Base-by-base conservation (phyloP, 2,888 invertebrate species). In the Sminthurides aquaticus region DNA sequence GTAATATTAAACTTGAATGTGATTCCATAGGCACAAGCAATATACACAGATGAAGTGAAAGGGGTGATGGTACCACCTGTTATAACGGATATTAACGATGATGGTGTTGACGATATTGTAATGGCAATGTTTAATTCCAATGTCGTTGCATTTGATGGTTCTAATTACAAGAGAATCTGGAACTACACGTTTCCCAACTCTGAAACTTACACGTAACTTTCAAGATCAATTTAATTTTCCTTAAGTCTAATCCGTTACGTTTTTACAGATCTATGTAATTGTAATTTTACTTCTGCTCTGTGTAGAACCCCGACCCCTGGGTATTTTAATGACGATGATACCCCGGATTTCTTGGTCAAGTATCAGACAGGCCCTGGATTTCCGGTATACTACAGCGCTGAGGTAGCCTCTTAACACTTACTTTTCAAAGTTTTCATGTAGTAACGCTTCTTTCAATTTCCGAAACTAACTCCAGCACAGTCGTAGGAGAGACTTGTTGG, bases 331-430 rank as follows among this genome's bases (percentile, higher is more conserved):
- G 84, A 85, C 71, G 90, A 90, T 75, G 82, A 86, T 71, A 78
- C 87, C 3, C 88, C 89, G 0, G 91, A 91, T 78, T 88, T 91
- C 76, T 82, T 90, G 79, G 82, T 91, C 1, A 87, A 88, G 73
- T 88, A 83, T 75, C 82, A 84, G 64, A 78, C 84, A 43, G 88
- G 88, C 0, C 85, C 86, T 0, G 87, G 86, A 11, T 88, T 85
- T 78, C 87, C 88, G 0, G 80, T 86, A 0, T 88, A 88, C 77
- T 88, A 87, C 76, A 87, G 87, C 76, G 86, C 89, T 2, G 81
- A 86, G 76, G 85, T 86, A 57, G 2, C 24, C 26, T 22, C n/a
- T 58, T 34, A 20, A 58, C 34, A 22, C 25, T 3, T 57, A 55
- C 3, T n/a, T n/a, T n/a, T n/a, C n/a, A n/a, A n/a, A n/a, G n/a